Evolutionary conservation across 2,113 vertebrate genomes (phyloP).

Genomic region (Rattus rattus): DNA sequence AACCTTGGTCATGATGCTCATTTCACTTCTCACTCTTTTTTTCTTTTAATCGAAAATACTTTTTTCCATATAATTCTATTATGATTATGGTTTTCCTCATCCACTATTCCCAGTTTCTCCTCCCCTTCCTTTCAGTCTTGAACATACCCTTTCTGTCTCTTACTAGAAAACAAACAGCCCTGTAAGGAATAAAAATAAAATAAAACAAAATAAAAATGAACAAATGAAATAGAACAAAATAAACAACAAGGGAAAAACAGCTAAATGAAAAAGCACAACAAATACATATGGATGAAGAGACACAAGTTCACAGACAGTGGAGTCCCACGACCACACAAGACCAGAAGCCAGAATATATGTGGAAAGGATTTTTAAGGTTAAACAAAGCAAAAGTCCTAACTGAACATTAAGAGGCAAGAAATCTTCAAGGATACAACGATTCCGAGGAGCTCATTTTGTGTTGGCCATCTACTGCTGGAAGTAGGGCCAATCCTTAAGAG

Average conservation of each 20-base stretch:
- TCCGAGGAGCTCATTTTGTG: not conserved
- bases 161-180: not conserved
- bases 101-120: not conserved
- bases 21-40: not conserved
- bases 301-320: not conserved
- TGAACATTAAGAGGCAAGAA: not conserved
- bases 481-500: not conserved
- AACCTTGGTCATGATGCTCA: accelerated
- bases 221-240: not conserved
- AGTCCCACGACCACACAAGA: not conserved
- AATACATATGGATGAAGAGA: not conserved
- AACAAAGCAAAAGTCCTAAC: not conserved
- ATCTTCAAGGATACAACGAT: not conserved
- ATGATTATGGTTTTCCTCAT: not conserved
- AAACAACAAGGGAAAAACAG: not conserved
- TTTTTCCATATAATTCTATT: not conserved
- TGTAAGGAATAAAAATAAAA: not conserved
- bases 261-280: not conserved
- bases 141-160: not conserved
- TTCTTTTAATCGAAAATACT: not conserved
- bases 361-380: not conserved
- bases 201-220: not conserved
- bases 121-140: not conserved
- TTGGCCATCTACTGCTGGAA: not conserved
- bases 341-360: not conserved